Base-by-base conservation (phyloP, 64 coral and sea anemone genomes). In the Pocillopora damicornis region DNA sequence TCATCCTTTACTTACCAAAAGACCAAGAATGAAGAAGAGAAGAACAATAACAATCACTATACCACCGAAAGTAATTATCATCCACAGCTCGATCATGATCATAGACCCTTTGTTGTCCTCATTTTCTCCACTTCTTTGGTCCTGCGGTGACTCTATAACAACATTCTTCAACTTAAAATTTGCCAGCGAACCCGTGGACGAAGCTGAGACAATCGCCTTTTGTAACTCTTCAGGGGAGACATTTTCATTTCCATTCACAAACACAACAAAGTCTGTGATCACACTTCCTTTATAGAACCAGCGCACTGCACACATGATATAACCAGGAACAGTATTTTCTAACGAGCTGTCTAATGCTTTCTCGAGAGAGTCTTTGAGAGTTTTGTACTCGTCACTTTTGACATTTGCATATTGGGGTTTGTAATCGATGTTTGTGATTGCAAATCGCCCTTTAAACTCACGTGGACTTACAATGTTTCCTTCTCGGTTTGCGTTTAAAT, bases 41-140 rank as follows among this genome's bases (percentile, higher is more conserved):
- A 78, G 76, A 78, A 78, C 59, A 8, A 78, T 12, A 60, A 78
- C 76, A 78, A 78, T 59, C 51, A 78, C 17, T n/a, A 25, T 22
- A 56, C 45, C 76, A 78, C 51, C 76, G 6, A 78, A 11, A 23
- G 76, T 25, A 26, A 78, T 59, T 13, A 78, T 59, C 12, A 59
- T 22, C 76, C 76, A 78, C 17, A 78, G 37, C 26, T 78, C 76
- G 20, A 20, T 58, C 76, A 58, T 25, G 18, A 78, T 42, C 4
- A 42, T 22, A 18, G 51, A 30, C 30, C 30, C 30, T 30, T 30
- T 30, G 30, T 30, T 30, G 30, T 30, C 16, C 13, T n/a, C 45
- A 11, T 42, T 78, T 59, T 59, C 76, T 26, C 59, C 56, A 2
- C 45, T 78, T 59, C 35, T 14, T 74, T 30, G 72, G 72, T 11